phyloP scores from a whole-genome alignment of 2,113 vertebrate species.

The Mesitornis unicolor region DNA sequence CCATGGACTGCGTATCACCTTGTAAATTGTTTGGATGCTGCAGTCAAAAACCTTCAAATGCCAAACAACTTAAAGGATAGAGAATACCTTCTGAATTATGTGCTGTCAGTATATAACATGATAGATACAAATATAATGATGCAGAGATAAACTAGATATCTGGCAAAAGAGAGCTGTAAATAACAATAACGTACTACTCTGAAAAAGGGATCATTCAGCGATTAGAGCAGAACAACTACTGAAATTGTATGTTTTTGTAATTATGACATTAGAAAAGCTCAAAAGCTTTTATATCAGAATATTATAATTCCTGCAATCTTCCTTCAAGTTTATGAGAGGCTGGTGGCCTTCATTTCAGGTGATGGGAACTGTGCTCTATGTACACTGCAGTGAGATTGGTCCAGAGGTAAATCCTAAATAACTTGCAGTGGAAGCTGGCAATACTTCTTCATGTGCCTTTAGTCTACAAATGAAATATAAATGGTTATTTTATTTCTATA shows the following conservation, averaged over 20 bases:
- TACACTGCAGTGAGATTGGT: not conserved
- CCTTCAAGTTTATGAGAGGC: not conserved
- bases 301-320: not conserved
- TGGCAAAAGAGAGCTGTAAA: not conserved
- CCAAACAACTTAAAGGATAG: not conserved
- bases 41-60: not conserved
- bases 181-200: not conserved
- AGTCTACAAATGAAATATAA: not conserved
- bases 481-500: not conserved
- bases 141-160: not conserved
- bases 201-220: not conserved
- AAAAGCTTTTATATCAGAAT: not conserved
- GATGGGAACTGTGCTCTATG: not conserved
- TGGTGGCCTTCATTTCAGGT: not conserved
- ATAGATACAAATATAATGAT: not conserved
- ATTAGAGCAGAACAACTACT: not conserved
- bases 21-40: not conserved
- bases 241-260: not conserved
- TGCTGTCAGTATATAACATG: not conserved
- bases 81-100: not conserved
- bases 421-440: not conserved
- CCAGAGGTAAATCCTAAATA: not conserved
- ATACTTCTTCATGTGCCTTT: not conserved
- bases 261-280: not conserved
- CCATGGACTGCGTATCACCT: accelerated